Evolutionary conservation across 2,888 invertebrate genomes (phyloP).

Genomic region (Heliconius hortense): DNA sequence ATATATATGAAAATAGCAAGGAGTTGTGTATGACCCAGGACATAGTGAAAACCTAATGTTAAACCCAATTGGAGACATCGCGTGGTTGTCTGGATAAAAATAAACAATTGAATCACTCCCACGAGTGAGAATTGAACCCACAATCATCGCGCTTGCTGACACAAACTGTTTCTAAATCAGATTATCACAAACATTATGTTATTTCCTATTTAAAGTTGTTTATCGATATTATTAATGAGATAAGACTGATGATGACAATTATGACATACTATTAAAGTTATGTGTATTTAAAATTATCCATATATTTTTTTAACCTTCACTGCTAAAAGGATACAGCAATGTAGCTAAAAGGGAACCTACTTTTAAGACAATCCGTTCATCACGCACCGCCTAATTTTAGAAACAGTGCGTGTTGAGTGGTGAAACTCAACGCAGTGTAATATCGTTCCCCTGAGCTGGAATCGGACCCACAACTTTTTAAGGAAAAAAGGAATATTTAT

Average conservation of each 20-base stretch:
- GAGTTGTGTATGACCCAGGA: too few species aligned
- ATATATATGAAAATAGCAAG: too few species aligned
- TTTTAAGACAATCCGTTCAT: not conserved
- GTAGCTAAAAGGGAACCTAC: not conserved
- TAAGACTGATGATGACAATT: not conserved
- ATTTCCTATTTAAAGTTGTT: not conserved
- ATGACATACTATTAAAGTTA: not conserved
- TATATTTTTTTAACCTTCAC: not conserved
- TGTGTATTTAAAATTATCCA: not conserved
- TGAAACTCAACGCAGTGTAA: too few species aligned
- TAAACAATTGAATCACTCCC: not conserved
- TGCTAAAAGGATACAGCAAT: not conserved
- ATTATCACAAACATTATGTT: not conserved
- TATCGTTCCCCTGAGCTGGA: too few species aligned
- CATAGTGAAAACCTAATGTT: too few species aligned
- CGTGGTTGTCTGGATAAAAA: not conserved
- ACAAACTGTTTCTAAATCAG: not conserved
- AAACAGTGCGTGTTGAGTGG: not conserved
- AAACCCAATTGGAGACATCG: not conserved
- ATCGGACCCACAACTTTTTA: too few species aligned
- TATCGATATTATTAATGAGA: conserved; percentile 1
- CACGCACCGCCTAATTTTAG: not conserved
- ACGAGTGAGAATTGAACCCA: not conserved
- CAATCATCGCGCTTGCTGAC: not conserved
- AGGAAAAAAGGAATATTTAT: too few species aligned